phyloP scores from a whole-genome alignment of 1,140 invertebrate genomes.

The Venturia canescens region DNA sequence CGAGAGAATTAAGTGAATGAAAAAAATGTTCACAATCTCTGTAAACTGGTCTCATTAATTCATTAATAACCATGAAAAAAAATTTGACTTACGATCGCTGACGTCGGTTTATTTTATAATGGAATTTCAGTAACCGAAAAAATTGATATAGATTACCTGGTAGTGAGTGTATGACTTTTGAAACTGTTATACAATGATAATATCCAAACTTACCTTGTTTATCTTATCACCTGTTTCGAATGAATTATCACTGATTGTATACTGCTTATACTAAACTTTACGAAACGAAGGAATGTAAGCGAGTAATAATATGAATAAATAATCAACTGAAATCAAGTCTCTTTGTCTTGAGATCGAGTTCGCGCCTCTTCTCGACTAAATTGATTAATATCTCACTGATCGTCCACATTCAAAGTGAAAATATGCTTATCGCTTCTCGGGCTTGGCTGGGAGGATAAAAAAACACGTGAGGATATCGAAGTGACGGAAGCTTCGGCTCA shows the following conservation, averaged over 20 bases:
- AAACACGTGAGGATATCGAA: constrained; percentile 12
- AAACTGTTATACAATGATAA: too few relatives aligned
- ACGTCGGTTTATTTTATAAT: too few relatives aligned
- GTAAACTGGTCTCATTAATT: too few relatives aligned
- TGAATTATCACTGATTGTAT: neutral
- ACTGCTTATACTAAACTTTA: neutral
- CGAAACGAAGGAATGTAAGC: constrained; percentile 28
- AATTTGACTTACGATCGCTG: too few relatives aligned
- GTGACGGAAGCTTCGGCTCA: neutral
- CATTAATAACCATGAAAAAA: too few relatives aligned
- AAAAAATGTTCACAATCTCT: too few relatives aligned
- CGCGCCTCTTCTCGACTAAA: neutral
- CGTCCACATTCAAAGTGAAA: neutral
- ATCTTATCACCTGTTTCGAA: neutral
- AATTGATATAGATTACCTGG: neutral
- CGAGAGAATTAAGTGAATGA: too few relatives aligned
- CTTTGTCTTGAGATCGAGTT: neutral
- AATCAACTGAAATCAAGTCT: neutral
- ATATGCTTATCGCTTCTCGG: neutral
- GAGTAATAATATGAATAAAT: neutral
- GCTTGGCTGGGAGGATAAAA: neutral
- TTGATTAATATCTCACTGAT: neutral
- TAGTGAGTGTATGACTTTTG: neutral
- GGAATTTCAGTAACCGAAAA: too few relatives aligned
- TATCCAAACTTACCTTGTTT: neutral